Percentiles rank a stretch among this genome's conserved stretches.
phyloP scores from a whole-genome alignment of 2,888 invertebrate genomes.

The Hartigia nigra region DNA sequence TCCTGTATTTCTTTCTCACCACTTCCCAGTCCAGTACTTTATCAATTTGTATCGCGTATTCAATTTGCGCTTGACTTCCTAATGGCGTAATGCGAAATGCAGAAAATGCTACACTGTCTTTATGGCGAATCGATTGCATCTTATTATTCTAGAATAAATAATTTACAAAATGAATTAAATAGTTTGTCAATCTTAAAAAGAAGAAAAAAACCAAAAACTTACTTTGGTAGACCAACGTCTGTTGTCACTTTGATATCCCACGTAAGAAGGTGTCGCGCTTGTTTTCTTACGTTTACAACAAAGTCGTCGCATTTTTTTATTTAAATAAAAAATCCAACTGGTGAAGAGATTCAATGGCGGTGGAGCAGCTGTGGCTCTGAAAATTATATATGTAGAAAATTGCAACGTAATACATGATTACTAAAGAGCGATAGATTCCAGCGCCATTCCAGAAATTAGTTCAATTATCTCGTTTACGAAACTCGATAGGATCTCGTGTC shows the following conservation, averaged over 20 bases:
- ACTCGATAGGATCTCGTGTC: too few species aligned
- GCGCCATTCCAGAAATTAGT: not conserved
- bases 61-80: slow-evolving; percentile 59
- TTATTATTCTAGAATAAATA: slow-evolving; percentile 53
- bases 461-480: not conserved
- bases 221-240: slow-evolving; percentile 36
- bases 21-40: slow-evolving; percentile 67
- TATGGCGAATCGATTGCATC: slow-evolving; percentile 53
- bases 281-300: slow-evolving; percentile 3
- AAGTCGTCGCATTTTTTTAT: slow-evolving; percentile 34
- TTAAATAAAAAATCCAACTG: slow-evolving; percentile 68
- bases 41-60: slow-evolving; percentile 59
- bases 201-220: slow-evolving; percentile 10
- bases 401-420: not conserved
- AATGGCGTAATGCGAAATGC: slow-evolving; percentile 54
- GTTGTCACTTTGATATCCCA: slow-evolving; percentile 23
- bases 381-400: slow-evolving; percentile 14
- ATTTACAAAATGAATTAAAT: not conserved
- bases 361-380: slow-evolving; percentile 74
- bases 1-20: slow-evolving; percentile 66
- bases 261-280: slow-evolving; percentile 44
- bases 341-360: slow-evolving; percentile 78
- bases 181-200: not conserved
- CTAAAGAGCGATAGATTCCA: not conserved
- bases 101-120: slow-evolving; percentile 46